Percentiles rank a stretch among this genome's conserved stretches.
Evolutionary conservation across 2,888 invertebrate genomes (phyloP).

Genomic region (Matsumyia berberina): DNA sequence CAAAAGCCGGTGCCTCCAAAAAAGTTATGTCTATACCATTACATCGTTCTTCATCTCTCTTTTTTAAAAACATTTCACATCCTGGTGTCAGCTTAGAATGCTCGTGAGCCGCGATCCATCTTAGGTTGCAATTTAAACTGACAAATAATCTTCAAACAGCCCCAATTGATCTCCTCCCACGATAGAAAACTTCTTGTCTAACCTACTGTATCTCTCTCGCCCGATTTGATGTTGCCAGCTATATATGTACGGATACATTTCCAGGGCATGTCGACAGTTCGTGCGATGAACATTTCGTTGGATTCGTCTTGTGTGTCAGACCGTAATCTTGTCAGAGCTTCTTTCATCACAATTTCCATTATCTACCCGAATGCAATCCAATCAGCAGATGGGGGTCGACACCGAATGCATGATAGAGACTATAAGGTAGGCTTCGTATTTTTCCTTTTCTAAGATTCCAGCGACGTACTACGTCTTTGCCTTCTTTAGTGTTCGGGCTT

Average conservation of each 20-base stretch:
- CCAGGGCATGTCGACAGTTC: constrained; percentile 27
- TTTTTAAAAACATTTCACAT: too few relatives aligned
- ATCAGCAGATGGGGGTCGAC: constrained; percentile 35
- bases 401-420: constrained; percentile 10
- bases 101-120: too few relatives aligned
- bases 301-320: constrained; percentile 48
- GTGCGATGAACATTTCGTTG: constrained; percentile 28
- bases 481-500: constrained; percentile 28
- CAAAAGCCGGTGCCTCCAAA: too few relatives aligned
- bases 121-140: too few relatives aligned
- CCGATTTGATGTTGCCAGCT: constrained; percentile 17
- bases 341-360: constrained; percentile 35
- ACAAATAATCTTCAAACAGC: too few relatives aligned
- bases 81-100: too few relatives aligned
- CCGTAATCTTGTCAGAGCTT: constrained; percentile 42
- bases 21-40: too few relatives aligned
- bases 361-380: constrained; percentile 52
- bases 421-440: background rate
- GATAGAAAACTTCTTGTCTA: background rate
- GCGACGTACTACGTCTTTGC: constrained; percentile 8
- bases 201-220: constrained; percentile 20
- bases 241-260: background rate
- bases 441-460: background rate
- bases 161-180: too few relatives aligned
- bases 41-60: too few relatives aligned